A percentile compares a stretch with the other conserved stretches of the same genome.
These are phyloP conservation scores for Nasonia giraulti DNA, from an alignment of 1,140 invertebrate species.

Conservation along the genomic window DNA sequence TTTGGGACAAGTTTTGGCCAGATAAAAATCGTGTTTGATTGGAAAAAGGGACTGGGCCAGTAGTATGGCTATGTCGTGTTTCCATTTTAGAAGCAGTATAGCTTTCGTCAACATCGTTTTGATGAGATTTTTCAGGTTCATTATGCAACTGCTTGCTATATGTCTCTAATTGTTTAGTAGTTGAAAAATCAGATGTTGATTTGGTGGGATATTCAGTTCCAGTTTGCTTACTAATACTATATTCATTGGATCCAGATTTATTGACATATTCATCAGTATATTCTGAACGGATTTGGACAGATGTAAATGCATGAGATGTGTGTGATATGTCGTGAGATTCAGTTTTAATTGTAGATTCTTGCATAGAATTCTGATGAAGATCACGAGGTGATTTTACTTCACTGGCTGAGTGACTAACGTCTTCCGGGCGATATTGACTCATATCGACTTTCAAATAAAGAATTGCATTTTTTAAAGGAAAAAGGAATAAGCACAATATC, in stretches of 20 bases:
- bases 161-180: constrained; percentile 59
- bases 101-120: constrained; percentile 65
- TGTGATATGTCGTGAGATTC: constrained; percentile 67
- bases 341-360: constrained; percentile 65
- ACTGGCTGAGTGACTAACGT: constrained; percentile 71
- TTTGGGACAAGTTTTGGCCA: constrained; percentile 81
- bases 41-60: constrained; percentile 58
- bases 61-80: constrained; percentile 49
- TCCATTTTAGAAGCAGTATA: constrained; percentile 69
- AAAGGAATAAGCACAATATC: no score
- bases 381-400: constrained; percentile 71
- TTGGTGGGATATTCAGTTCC: constrained; percentile 60
- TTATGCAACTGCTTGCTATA: constrained; percentile 63
- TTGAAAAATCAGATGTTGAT: constrained; percentile 61
- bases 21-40: constrained; percentile 75
- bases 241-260: constrained; percentile 35
- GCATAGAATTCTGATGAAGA: constrained; percentile 62
- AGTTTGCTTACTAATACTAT: constrained; percentile 37
- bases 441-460: constrained; percentile 70
- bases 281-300: constrained; percentile 59
- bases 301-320: constrained; percentile 59
- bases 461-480: constrained; percentile 64
- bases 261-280: constrained; percentile 63
- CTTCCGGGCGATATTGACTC: constrained; percentile 75
- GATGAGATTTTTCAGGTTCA: constrained; percentile 62